These are phyloP conservation scores for Callinectes sapidus DNA, from an alignment of 2,888 invertebrate genomes.

Conservation along the genomic window DNA sequence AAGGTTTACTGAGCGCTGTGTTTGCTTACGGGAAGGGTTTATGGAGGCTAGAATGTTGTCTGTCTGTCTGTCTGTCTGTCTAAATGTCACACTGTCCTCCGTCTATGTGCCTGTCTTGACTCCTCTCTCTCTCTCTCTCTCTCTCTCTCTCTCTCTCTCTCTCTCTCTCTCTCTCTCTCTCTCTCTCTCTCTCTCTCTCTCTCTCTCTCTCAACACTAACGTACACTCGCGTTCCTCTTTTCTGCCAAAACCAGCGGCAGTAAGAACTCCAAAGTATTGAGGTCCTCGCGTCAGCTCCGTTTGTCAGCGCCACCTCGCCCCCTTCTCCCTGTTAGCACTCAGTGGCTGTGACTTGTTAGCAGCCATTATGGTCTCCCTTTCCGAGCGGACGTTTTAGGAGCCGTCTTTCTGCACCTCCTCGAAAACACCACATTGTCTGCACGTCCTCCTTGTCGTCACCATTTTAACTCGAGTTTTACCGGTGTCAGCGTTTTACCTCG, in stretches of 20 bases:
- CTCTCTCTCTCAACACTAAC: conserved; percentile 8
- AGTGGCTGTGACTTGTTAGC: neutral
- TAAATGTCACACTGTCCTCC: neutral
- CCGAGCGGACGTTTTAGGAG: neutral
- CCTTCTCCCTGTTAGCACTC: neutral
- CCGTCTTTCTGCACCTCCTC: neutral
- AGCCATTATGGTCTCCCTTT: conserved; percentile 3
- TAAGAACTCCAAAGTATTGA: neutral
- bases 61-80: no score
- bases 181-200: conserved; percentile 25
- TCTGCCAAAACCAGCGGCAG: neutral
- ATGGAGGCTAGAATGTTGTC: no score
- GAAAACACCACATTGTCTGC: neutral
- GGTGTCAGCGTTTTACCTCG: neutral
- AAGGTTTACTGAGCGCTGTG: no score
- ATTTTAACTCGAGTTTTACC: neutral
- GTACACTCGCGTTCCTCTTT: neutral
- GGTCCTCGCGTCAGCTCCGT: conserved; percentile 15
- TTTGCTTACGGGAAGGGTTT: no score
- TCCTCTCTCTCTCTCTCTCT: neutral
- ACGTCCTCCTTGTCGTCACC: conserved; percentile 16
- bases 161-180: conserved; percentile 25
- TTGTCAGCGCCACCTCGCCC: conserved; percentile 15
- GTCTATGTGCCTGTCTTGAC: neutral
- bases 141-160: conserved; percentile 5